Evolutionary conservation across 2,113 vertebrate genomes (phyloP), one percentile per base, ranked within the genome.

Genomic region (Triplophysa siluroides): DNA sequence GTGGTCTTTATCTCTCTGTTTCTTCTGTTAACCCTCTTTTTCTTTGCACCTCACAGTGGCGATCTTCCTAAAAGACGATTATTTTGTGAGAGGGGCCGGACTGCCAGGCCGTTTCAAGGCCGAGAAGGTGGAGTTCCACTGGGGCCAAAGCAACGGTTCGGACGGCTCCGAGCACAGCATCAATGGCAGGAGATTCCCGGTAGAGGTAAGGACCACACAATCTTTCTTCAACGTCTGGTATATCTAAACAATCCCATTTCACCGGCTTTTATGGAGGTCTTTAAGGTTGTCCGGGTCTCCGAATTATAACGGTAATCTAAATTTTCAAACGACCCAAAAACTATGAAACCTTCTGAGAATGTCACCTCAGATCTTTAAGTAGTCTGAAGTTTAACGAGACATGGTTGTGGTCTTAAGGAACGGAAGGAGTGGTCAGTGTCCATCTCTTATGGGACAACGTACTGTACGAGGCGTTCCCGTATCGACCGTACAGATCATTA

Each of bases 121-220:
- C 0, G 97, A 98, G 88, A 98, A 98, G 91, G 95, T 98, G 78
- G 96, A 99, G 86, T 99, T 99, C 88, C 97, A 99, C 83, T 99
- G 97, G 97, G 97, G 97, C 74, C 95, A 97, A 45, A 98, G 93
- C 91, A 97, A 97, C 1, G 96, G 94, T 64, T 98, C 96, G 0
- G 95, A 94, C 0, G 97, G 97, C 76, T 99, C 97, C 0, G 97
- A 99, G 54, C 97, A 99, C 91, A 97, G 97, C 88, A 91, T 99
- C 91, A 95, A 96, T 0, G 92, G 96, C 84, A 93, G 90, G 82
- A 94, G 94, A 73, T 98, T 94, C 90, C 97, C 96, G 0, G 95
- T 98, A 23, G 97, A 99, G 96, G 97, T 97, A 90, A 95, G 95
- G 4, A 6, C 2, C 19, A 23, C 13, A 38, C 54, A 63, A 75